Percentiles rank a stretch among this genome's conserved stretches.
Conservation (phyloP, 2,888 invertebrate species). For the Perizoma flavofasciatum region DNA sequence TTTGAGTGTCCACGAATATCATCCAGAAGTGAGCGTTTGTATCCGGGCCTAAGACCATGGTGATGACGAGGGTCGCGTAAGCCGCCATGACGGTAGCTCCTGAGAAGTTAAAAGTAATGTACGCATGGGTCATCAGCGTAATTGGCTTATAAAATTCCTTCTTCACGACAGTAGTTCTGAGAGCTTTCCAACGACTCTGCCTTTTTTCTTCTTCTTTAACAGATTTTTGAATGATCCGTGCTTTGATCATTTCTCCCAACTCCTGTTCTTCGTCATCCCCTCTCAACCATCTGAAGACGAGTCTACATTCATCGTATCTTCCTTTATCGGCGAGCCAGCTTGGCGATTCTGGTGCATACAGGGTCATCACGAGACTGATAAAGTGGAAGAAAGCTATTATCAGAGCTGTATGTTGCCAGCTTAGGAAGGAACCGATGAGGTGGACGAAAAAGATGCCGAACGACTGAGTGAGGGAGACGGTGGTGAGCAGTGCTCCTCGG, state of each 20-base stretch:
- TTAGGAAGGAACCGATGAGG: slow-evolving; percentile 80
- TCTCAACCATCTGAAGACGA: slow-evolving; percentile 80
- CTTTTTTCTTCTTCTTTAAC: slow-evolving; percentile 19
- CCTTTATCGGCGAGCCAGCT: slow-evolving; percentile 83
- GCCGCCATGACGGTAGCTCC: slow-evolving; percentile 87
- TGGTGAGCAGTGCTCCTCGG: slow-evolving; percentile 84
- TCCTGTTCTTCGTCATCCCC: slow-evolving; percentile 72
- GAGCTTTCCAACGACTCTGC: slow-evolving; percentile 37
- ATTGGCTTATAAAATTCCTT: slow-evolving; percentile 83
- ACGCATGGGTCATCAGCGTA: slow-evolving; percentile 82
- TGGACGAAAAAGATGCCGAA: slow-evolving; percentile 85
- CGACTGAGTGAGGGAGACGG: slow-evolving; percentile 81
- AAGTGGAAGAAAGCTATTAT: slow-evolving; percentile 71
- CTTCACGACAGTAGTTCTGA: slow-evolving; percentile 48
- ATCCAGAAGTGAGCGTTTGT: slow-evolving; percentile 86
- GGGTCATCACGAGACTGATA: slow-evolving; percentile 64
- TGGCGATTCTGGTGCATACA: slow-evolving; percentile 84
- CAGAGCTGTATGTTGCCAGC: slow-evolving; percentile 80
- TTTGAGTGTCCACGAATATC: slow-evolving; percentile 84
- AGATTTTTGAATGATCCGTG: slow-evolving; percentile 44
- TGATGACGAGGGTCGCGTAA: slow-evolving; percentile 85
- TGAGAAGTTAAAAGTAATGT: slow-evolving; percentile 85
- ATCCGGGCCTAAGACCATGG: slow-evolving; percentile 78
- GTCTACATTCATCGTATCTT: slow-evolving; percentile 74
- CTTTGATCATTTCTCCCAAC: slow-evolving; percentile 59